Conservation (phyloP, 2,888 invertebrate species). For the Odontocolon sp. region DNA sequence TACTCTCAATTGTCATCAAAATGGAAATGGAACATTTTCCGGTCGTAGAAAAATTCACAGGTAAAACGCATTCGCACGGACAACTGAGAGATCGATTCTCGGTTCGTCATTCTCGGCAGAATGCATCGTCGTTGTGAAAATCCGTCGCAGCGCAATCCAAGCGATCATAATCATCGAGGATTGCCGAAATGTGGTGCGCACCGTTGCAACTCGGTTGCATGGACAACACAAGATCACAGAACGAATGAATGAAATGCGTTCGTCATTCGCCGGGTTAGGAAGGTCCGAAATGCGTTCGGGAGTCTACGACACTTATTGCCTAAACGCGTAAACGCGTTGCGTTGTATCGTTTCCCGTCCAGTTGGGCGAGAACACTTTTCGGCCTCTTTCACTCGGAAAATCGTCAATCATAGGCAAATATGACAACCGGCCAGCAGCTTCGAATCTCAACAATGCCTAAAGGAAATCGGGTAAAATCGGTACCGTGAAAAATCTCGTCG, state of each 20-base stretch:
- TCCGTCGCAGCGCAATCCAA: conserved; percentile 67
- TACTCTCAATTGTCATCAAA: no score
- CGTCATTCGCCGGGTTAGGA: conserved; percentile 72
- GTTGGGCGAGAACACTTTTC: conserved; percentile 57
- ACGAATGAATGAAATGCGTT: conserved; percentile 74
- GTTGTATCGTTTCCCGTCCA: conserved; percentile 56
- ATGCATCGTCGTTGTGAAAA: conserved; percentile 59
- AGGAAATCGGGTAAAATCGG: conserved; percentile 65
- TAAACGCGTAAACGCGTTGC: conserved; percentile 54
- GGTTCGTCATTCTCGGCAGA: conserved; percentile 42
- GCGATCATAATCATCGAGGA: conserved; percentile 76
- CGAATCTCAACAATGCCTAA: conserved; percentile 49
- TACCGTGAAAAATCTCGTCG: conserved; percentile 78
- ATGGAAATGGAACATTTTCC: no score
- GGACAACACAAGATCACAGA: neutral
- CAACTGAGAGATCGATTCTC: conserved; percentile 54
- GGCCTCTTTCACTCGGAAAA: conserved; percentile 62
- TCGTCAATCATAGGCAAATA: conserved; percentile 81
- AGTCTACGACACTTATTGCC: conserved; percentile 25
- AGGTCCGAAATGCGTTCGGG: conserved; percentile 43
- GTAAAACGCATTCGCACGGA: no score
- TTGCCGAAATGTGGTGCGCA: conserved; percentile 75
- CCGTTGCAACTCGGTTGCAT: conserved; percentile 54
- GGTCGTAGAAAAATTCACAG: no score
- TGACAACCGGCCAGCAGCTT: conserved; percentile 77